Evolutionary conservation across 2,888 invertebrate genomes (phyloP).

Genomic region (Caenorhabditis uteleia): DNA sequence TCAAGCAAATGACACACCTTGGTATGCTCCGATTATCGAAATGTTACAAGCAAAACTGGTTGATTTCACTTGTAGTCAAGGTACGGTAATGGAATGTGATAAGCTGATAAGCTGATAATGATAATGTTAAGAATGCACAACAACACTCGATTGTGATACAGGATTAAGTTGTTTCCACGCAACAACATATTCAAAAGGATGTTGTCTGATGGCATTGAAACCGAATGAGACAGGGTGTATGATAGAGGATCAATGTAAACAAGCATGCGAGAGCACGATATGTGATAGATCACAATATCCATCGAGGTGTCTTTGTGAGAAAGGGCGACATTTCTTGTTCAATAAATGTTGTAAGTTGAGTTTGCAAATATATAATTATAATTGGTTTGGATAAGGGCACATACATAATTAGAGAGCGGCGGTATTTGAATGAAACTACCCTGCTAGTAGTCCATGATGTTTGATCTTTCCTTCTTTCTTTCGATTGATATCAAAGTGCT

Average conservation of each 20-base stretch:
- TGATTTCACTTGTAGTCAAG: slow-evolving; percentile 34
- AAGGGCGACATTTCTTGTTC: slow-evolving; percentile 63
- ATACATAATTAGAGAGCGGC: no score
- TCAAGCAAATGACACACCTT: slow-evolving; percentile 30
- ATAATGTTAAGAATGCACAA: slow-evolving; percentile 45
- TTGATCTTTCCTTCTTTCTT: no score
- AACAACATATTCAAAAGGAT: slow-evolving; percentile 48
- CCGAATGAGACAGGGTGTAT: slow-evolving; percentile 66
- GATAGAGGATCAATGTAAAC: slow-evolving; percentile 64
- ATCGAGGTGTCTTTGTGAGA: slow-evolving; percentile 61
- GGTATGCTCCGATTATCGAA: slow-evolving; percentile 45
- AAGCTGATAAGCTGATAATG: background rate
- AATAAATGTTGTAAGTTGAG: slow-evolving; percentile 65
- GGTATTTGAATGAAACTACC: no score
- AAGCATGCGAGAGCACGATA: slow-evolving; percentile 64
- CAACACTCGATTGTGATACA: slow-evolving; percentile 57
- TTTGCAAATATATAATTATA: background rate
- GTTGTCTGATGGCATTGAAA: slow-evolving; percentile 61
- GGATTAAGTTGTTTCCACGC: slow-evolving; percentile 61
- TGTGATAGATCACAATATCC: slow-evolving; percentile 52
- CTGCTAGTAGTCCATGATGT: no score
- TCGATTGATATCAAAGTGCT: no score
- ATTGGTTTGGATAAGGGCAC: background rate
- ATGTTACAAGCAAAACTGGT: slow-evolving; percentile 33
- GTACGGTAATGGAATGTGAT: background rate